These are phyloP conservation scores for Lepidurus arcticus DNA, from an alignment of 1,140 invertebrate genomes.

Conservation along the genomic window DNA sequence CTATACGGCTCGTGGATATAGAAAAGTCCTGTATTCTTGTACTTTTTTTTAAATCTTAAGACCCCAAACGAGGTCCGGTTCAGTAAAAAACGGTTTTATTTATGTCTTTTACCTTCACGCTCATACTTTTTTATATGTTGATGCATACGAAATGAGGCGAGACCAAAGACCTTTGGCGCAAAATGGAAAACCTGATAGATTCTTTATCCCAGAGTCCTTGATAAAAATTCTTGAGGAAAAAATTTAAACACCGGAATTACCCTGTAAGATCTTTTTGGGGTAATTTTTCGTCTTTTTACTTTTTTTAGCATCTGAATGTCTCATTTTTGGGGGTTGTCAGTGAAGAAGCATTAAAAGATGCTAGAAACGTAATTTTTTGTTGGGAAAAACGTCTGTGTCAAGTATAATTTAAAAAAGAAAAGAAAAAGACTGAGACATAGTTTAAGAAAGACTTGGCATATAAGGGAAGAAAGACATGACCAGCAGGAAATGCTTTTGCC, in stretches of 20 bases:
- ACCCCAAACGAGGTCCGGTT: constrained; percentile 15
- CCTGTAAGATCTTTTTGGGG: too few species aligned
- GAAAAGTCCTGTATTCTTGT: not conserved
- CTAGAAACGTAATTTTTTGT: not conserved
- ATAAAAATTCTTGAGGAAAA: not conserved
- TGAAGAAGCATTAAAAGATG: not conserved
- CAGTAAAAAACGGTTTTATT: constrained; percentile 16
- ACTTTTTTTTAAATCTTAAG: constrained; percentile 3
- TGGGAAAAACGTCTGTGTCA: not conserved
- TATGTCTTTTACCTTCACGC: constrained; percentile 21
- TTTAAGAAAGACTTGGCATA: constrained; percentile 7
- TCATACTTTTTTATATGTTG: constrained; percentile 22
- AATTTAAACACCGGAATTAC: not conserved
- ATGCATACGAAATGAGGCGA: constrained; percentile 18
- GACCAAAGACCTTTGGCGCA: constrained; percentile 16
- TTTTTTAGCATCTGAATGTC: not conserved
- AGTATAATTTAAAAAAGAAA: constrained; percentile 8
- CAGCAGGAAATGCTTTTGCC: constrained; percentile 21
- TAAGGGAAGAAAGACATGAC: constrained; percentile 18
- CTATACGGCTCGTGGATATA: constrained; percentile 3
- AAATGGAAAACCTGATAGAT: constrained; percentile 22
- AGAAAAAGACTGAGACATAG: not conserved
- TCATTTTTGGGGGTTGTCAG: not conserved
- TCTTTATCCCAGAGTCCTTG: not conserved
- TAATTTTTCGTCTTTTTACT: too few species aligned